A percentile compares a stretch with the other conserved stretches of the same genome.
Conservation (phyloP, 2,888 invertebrate genomes). For the Andrena praecox region DNA sequence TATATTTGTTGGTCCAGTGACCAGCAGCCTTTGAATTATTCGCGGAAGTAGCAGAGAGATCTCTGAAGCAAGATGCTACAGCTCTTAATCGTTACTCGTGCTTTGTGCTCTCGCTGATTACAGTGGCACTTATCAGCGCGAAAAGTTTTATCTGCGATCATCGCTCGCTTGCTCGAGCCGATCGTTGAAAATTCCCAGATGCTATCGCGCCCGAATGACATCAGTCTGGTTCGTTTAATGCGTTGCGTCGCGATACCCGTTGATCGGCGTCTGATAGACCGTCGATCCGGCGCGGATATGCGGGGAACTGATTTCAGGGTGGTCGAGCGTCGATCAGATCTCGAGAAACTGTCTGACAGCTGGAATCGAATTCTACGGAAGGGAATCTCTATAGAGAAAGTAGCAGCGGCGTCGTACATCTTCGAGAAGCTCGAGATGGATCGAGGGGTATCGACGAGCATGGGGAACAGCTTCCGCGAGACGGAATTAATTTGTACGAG, state of each 20-base stretch:
- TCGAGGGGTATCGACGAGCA: neutral
- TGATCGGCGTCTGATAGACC: neutral
- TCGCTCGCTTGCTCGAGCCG: neutral
- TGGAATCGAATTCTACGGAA: neutral
- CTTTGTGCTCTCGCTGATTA: too few relatives aligned
- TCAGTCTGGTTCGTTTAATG: neutral
- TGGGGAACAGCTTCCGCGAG: neutral
- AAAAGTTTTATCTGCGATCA: neutral
- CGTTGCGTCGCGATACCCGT: neutral
- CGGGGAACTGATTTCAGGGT: neutral
- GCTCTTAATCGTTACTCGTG: too few relatives aligned
- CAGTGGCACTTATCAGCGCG: neutral
- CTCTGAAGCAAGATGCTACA: too few relatives aligned
- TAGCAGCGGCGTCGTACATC: neutral
- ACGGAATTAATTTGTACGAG: slow-evolving; percentile 35
- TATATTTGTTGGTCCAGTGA: too few relatives aligned
- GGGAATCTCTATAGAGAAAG: neutral
- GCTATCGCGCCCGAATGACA: neutral
- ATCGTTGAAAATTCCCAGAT: neutral
- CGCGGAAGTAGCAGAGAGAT: too few relatives aligned
- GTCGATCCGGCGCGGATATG: neutral
- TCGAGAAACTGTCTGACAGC: neutral
- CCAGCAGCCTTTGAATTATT: too few relatives aligned
- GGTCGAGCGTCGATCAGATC: neutral
- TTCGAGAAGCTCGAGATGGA: neutral